Percentiles rank a stretch among this genome's conserved stretches.
These are phyloP conservation scores for Cynaeus angustus DNA, from an alignment of 2,888 invertebrate species.

Conservation along the genomic window DNA sequence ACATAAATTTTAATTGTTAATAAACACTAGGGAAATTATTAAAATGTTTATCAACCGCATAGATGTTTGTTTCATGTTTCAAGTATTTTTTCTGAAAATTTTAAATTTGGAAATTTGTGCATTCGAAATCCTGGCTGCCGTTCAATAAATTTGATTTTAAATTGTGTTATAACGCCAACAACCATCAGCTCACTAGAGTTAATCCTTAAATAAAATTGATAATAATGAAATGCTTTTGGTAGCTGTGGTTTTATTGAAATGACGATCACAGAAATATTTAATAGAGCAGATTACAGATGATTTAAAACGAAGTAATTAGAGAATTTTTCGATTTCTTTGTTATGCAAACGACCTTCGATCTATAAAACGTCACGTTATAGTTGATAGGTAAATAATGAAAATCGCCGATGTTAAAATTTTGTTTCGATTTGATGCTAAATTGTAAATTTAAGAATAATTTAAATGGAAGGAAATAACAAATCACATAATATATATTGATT, in stretches of 20 bases:
- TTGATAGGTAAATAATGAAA: too few species aligned
- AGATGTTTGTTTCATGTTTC: too few species aligned
- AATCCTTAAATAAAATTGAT: conserved; percentile 42
- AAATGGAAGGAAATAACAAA: conserved; percentile 9
- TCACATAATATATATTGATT: conserved; percentile 15
- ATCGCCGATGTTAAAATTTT: too few species aligned
- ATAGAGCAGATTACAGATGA: conserved; percentile 5
- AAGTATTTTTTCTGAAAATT: too few species aligned
- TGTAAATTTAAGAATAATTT: background rate
- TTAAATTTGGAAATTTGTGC: conserved; percentile 34
- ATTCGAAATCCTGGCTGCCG: conserved; percentile 14
- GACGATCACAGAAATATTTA: conserved; percentile 32
- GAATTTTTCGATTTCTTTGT: too few species aligned
- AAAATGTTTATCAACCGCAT: too few species aligned
- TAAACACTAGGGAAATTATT: too few species aligned
- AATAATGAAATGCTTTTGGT: conserved; percentile 40
- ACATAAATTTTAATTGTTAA: too few species aligned
- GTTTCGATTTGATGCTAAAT: too few species aligned
- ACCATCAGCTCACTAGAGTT: conserved; percentile 38
- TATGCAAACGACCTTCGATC: too few species aligned
- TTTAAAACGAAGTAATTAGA: too few species aligned
- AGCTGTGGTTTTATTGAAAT: conserved; percentile 40
- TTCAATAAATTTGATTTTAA: conserved; percentile 43
- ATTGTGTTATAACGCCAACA: conserved; percentile 44
- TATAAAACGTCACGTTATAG: too few species aligned